Conservation (phyloP, 2,888 invertebrate genomes). For the Lathronympha strigana region DNA sequence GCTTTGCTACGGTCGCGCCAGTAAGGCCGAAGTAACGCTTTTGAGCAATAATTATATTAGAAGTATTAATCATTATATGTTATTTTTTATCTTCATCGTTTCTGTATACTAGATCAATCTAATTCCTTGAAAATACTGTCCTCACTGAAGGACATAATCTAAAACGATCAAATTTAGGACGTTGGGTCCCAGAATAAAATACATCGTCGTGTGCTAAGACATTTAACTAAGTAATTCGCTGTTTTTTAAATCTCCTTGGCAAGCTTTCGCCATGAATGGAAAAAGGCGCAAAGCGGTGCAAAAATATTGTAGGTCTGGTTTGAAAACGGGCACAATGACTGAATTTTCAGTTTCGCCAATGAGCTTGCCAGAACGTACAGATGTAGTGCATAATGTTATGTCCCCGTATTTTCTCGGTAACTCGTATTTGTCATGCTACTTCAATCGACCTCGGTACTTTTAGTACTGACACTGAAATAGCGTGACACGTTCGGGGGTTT, state of each 20-base stretch:
- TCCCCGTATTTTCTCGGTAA: too few species aligned
- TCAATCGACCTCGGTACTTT: too few species aligned
- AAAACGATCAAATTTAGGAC: background rate
- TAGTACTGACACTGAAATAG: too few species aligned
- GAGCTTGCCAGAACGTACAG: too few species aligned
- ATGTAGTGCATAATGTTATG: too few species aligned
- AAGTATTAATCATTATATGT: constrained; percentile 22
- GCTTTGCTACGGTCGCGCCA: constrained; percentile 27
- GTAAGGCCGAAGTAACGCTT: constrained; percentile 6
- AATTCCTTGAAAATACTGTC: background rate
- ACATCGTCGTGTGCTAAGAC: constrained; percentile 8
- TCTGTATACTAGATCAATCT: constrained; percentile 8
- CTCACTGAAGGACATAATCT: constrained; percentile 2
- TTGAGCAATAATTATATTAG: constrained; percentile 32
- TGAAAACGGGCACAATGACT: background rate
- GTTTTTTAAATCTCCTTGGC: background rate
- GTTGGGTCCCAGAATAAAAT: background rate
- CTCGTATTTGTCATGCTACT: too few species aligned
- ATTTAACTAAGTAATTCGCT: constrained; percentile 15
- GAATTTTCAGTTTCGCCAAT: too few species aligned
- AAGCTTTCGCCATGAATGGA: background rate
- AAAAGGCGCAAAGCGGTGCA: background rate
- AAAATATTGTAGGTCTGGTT: background rate
- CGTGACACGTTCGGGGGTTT: too few species aligned
- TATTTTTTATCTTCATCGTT: constrained; percentile 15